Conservation (phyloP, 2,113 vertebrate genomes). For the Hipposideros armiger region DNA sequence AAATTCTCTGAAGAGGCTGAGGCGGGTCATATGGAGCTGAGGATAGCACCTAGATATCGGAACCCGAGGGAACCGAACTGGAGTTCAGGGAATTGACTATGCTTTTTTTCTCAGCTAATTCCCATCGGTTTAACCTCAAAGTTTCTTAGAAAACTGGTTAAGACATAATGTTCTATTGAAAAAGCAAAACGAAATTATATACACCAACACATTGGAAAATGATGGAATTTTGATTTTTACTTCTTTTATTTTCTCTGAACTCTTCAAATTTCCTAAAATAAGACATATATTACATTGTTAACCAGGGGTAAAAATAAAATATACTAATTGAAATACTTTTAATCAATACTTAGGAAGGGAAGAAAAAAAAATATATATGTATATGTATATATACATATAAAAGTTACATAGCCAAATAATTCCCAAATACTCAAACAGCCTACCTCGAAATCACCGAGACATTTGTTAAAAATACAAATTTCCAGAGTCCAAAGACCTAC, state of each 20-base stretch:
- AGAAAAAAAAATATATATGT: not conserved
- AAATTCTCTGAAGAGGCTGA: not conserved
- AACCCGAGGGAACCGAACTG: not conserved
- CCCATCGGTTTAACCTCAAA: not conserved
- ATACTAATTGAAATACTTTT: conserved; percentile 39
- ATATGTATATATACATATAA: too few relatives aligned
- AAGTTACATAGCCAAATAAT: conserved; percentile 13
- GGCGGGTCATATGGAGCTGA: not conserved
- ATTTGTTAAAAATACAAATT: conserved; percentile 2
- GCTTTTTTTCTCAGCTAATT: not conserved
- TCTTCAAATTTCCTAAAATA: conserved; percentile 11
- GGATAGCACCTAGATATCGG: not conserved
- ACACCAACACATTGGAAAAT: not conserved
- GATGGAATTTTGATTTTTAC: not conserved
- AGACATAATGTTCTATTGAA: conserved; percentile 35
- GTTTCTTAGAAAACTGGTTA: conserved; percentile 46
- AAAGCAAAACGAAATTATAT: conserved; percentile 29
- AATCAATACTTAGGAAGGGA: not conserved
- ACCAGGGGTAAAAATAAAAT: not conserved
- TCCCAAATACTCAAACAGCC: conserved; percentile 8
- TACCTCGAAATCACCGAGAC: conserved; percentile 26
- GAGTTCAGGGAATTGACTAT: not conserved
- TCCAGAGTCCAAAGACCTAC: conserved; percentile 1
- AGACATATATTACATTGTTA: not conserved
- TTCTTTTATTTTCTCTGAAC: not conserved